phyloP scores from a whole-genome alignment of 1,140 invertebrate genomes.

The Drosophila jambulina region DNA sequence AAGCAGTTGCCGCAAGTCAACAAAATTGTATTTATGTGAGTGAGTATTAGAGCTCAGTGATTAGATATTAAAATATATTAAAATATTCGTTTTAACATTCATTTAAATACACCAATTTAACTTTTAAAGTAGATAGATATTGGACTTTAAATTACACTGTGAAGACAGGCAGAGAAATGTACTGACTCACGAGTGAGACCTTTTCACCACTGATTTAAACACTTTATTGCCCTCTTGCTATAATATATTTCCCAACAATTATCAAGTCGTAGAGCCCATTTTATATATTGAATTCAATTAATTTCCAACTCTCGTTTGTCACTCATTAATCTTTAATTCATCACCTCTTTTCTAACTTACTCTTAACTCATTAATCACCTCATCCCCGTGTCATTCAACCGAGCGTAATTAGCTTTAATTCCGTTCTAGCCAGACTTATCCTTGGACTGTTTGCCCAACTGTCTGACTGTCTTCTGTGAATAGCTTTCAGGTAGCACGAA shows the following conservation, averaged over 20 bases:
- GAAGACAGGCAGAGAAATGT: not conserved
- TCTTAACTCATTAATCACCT: constrained; percentile 10
- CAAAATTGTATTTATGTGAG: no score
- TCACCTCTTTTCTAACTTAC: not conserved
- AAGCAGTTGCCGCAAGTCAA: no score
- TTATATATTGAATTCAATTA: not conserved
- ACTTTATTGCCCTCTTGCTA: not conserved
- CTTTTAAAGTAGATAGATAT: no score
- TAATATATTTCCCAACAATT: not conserved
- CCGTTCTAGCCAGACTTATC: constrained; percentile 3
- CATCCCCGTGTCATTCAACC: constrained; percentile 18
- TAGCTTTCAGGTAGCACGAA: constrained; percentile 16
- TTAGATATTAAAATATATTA: no score
- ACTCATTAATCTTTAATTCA: constrained; percentile 5
- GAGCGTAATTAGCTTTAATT: not conserved
- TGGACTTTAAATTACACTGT: no score
- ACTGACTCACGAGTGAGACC: not conserved
- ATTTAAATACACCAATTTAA: no score
- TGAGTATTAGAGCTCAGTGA: not conserved
- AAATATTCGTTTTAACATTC: no score
- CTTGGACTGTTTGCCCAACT: constrained; percentile 48
- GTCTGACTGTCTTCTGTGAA: constrained; percentile 31
- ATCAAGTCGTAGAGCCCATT: no score
- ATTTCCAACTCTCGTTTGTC: constrained; percentile 1
- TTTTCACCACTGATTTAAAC: not conserved